Base-by-base conservation (phyloP, 1,140 invertebrate species). In the Bombus polaris region DNA sequence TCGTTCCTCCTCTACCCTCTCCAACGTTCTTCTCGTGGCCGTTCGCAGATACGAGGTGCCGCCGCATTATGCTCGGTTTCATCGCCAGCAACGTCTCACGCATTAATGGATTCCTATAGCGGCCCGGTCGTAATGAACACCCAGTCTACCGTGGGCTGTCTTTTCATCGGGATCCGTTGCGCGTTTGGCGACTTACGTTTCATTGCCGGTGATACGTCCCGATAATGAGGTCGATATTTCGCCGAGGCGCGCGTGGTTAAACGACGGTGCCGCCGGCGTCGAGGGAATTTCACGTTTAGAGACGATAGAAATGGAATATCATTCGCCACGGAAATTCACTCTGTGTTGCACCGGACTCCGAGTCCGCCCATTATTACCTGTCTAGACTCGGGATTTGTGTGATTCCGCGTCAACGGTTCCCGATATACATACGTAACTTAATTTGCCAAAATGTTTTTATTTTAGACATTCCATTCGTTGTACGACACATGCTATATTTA, bases 31-130 rank as follows among this genome's bases (percentile, higher is more conserved):
- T 18, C 82, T 39, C 74, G 53, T 76, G 59, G 80, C 66, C 68
- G 73, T 76, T 79, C 66, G 32, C 62, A 70, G 62, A 84, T 74
- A 79, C 86, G 88, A 90, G 74, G 59, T 79, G 84, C 71, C 39
- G 25, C 25, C 71, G 88, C 77, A 73, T 74, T 81, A 66, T 85
- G 77, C 77, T 87, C 85, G 65, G 65, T 87, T 87, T 71, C 37
- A 87, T 86, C 71, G 72, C 73, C 72, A 59, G 59, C 75, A 89
- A 90, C 85, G 53, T 87, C 68, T 71, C 65, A 80, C 85, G 66
- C 59, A 62, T 86, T 86, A 86, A 86, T 86, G 85, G 62, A 86
- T 83, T 85, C 83, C 77, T 85, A 85, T 85, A 85, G 77, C 77
- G n/a, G 71, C 77, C 77, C 4, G 44, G 32, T 57, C 59, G 83